Conservation (phyloP, 2,888 invertebrate genomes). For the Chouioia cunea region DNA sequence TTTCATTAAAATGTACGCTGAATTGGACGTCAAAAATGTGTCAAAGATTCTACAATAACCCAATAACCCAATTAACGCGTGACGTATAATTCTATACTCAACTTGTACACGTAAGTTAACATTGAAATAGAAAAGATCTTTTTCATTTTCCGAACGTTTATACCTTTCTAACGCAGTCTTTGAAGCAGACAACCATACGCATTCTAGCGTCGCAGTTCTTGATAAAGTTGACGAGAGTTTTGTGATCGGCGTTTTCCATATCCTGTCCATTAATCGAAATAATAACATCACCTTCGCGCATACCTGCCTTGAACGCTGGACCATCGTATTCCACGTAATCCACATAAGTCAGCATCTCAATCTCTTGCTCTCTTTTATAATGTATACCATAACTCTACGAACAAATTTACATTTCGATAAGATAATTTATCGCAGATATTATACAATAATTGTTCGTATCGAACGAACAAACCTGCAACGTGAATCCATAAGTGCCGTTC, state of each 20-base stretch:
- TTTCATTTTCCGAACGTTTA: too few relatives aligned
- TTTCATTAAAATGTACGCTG: too few relatives aligned
- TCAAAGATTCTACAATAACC: too few relatives aligned
- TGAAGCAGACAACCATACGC: constrained; percentile 96
- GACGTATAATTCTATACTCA: too few relatives aligned
- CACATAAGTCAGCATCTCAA: constrained; percentile 97
- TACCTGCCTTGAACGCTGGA: constrained; percentile 91
- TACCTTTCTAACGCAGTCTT: constrained; percentile 95
- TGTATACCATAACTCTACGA: constrained; percentile 95
- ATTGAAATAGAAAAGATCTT: constrained; percentile 18
- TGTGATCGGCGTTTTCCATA: constrained; percentile 95
- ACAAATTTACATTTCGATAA: too few relatives aligned
- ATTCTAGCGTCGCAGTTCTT: constrained; percentile 90
- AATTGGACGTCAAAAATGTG: too few relatives aligned
- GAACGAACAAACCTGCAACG: constrained; percentile 81
- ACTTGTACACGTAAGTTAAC: constrained; percentile 12
- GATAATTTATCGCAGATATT: too few relatives aligned
- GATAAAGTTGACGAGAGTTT: constrained; percentile 91
- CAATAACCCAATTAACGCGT: too few relatives aligned
- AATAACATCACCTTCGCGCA: constrained; percentile 97
- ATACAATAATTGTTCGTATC: too few relatives aligned
- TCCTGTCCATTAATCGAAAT: constrained; percentile 95
- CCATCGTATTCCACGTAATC: constrained; percentile 96
- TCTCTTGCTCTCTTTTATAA: constrained; percentile 92
- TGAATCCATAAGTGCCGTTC: constrained; percentile 93